Conservation (phyloP, 1,140 invertebrate genomes). For the Microplitis mediator region DNA sequence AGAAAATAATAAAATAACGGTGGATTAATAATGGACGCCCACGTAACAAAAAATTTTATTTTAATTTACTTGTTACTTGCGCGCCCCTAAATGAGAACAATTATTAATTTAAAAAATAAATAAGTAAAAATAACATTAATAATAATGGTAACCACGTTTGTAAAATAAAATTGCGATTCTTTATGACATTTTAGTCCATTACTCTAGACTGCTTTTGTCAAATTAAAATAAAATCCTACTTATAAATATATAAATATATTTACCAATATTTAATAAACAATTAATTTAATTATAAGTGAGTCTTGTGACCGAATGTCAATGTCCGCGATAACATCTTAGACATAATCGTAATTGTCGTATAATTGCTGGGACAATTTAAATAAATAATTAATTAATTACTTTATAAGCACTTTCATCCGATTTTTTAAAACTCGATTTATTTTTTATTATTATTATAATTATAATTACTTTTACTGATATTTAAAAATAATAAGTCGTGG, state of each 20-base stretch:
- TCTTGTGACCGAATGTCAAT: no score
- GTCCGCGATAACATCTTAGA: neutral
- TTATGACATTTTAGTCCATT: constrained; percentile 1
- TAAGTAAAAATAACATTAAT: neutral
- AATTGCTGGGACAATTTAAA: no score
- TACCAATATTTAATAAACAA: neutral
- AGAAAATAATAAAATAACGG: constrained; percentile 14
- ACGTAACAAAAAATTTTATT: neutral
- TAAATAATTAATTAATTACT: no score
- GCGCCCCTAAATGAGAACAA: neutral
- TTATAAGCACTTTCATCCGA: neutral
- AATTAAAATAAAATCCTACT: neutral
- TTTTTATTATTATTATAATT: neutral
- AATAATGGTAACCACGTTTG: neutral
- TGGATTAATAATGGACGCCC: neutral
- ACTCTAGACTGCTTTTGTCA: neutral
- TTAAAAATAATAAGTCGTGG: constrained; percentile 8
- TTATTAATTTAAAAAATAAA: constrained; percentile 2
- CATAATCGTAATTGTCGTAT: neutral
- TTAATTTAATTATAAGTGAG: neutral
- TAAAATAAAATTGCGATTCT: constrained; percentile 1
- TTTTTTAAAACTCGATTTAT: neutral
- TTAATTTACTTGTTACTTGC: neutral
- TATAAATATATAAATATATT: neutral
- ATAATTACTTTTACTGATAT: neutral